Conservation (phyloP, 2,888 invertebrate genomes). For the Mactromeris polynyma region DNA sequence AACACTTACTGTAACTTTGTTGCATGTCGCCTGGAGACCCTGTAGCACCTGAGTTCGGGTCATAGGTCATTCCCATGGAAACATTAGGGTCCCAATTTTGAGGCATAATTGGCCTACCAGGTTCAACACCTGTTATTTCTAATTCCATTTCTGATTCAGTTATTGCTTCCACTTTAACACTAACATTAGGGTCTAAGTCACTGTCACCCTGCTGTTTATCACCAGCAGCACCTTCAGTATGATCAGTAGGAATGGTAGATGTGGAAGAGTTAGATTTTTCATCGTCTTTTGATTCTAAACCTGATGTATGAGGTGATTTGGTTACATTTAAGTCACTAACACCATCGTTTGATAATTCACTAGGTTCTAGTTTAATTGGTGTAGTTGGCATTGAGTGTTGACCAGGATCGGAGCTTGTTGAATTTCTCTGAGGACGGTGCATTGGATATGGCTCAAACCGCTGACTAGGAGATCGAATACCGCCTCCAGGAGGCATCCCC, state of each 20-base stretch:
- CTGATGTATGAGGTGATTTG: conserved; percentile 51
- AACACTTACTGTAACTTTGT: conserved; percentile 63
- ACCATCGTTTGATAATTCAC: conserved; percentile 35
- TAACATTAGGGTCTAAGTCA: conserved; percentile 50
- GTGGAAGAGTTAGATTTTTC: conserved; percentile 52
- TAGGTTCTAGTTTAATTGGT: conserved; percentile 53
- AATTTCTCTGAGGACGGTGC: conserved; percentile 44
- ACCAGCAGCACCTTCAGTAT: conserved; percentile 36
- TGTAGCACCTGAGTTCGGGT: conserved; percentile 43
- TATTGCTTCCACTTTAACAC: conserved; percentile 54
- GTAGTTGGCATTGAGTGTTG: conserved; percentile 31
- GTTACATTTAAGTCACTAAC: conserved; percentile 48
- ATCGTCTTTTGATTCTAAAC: conserved; percentile 45
- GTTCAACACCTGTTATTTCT: conserved; percentile 64
- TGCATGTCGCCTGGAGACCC: conserved; percentile 46
- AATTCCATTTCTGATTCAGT: conserved; percentile 64
- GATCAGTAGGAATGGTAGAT: conserved; percentile 50
- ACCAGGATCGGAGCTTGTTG: conserved; percentile 24
- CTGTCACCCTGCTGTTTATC: conserved; percentile 22
- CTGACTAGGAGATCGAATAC: conserved; percentile 45
- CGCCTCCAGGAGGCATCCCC: conserved; percentile 16
- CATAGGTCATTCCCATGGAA: conserved; percentile 22
- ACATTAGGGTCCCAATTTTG: conserved; percentile 43
- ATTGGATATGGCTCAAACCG: conserved; percentile 58
- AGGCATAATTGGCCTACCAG: conserved; percentile 37